A percentile compares a stretch with the other conserved stretches of the same genome.
These are phyloP conservation scores for Periophthalmus modestus DNA, from an alignment of 2,113 vertebrate species.

Conservation along the genomic window DNA sequence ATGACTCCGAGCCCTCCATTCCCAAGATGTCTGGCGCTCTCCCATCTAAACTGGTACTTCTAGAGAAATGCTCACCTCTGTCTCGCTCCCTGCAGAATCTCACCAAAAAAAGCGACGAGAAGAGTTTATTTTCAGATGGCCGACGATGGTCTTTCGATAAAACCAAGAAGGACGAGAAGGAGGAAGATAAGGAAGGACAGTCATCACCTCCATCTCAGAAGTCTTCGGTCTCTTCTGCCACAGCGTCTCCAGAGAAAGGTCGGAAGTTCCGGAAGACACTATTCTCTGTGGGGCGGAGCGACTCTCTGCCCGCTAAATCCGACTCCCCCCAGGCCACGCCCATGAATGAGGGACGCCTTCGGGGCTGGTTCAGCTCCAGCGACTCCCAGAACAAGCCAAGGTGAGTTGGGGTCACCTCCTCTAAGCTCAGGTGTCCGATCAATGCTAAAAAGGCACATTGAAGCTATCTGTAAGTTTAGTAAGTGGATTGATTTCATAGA, in stretches of 20 bases:
- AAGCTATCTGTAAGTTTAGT: constrained; percentile 31
- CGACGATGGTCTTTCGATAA: constrained; percentile 77
- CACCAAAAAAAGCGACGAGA: constrained; percentile 76
- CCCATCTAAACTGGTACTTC: constrained; percentile 67
- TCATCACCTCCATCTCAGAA: constrained; percentile 51
- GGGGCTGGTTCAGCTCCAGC: constrained; percentile 85
- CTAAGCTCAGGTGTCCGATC: constrained; percentile 19
- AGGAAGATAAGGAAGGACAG: constrained; percentile 64
- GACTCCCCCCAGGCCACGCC: constrained; percentile 62
- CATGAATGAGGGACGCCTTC: constrained; percentile 78
- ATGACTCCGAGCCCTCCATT: constrained; percentile 76
- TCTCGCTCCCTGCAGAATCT: constrained; percentile 80
- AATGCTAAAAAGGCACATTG: neutral
- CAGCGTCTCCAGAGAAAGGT: constrained; percentile 69
- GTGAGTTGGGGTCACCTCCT: constrained; percentile 74
- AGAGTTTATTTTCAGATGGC: constrained; percentile 47
- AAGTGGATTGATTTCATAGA: constrained; percentile 35
- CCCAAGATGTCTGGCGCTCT: constrained; percentile 52
- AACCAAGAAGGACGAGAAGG: constrained; percentile 73
- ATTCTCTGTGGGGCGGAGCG: constrained; percentile 81
- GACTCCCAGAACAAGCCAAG: constrained; percentile 91
- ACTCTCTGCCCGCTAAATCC: constrained; percentile 75
- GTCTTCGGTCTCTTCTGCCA: constrained; percentile 8
- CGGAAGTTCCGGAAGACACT: constrained; percentile 80
- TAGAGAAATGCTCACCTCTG: constrained; percentile 74